Evolutionary conservation across 2,888 invertebrate species (phyloP).

Genomic region (Volucella inanis): DNA sequence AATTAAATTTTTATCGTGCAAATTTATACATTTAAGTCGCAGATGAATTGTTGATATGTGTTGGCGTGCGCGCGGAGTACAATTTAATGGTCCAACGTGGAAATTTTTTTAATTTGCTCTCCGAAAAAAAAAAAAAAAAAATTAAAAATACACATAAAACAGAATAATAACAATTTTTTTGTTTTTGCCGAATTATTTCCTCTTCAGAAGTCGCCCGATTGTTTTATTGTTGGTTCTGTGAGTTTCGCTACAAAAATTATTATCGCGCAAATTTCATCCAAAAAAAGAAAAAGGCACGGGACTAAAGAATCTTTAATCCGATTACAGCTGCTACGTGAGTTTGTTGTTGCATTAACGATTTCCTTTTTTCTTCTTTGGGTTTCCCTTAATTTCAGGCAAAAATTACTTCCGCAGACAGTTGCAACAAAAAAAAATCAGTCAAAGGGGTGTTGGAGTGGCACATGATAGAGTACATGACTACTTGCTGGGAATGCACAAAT

Average conservation of each 20-base stretch:
- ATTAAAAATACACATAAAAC: neutral
- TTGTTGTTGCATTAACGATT: constrained; percentile 60
- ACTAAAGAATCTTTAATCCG: constrained; percentile 67
- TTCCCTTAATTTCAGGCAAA: constrained; percentile 61
- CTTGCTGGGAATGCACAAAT: no score
- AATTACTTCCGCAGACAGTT: constrained; percentile 54
- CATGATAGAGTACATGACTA: neutral
- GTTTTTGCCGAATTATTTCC: constrained; percentile 27
- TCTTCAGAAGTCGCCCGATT: constrained; percentile 29
- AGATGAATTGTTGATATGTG: constrained; percentile 12
- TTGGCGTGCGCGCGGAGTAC: neutral
- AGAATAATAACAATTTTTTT: neutral
- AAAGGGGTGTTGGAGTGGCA: constrained; percentile 12
- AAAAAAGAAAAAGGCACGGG: constrained; percentile 8
- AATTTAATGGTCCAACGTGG: constrained; percentile 12
- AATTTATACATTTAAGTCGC: constrained; percentile 61
- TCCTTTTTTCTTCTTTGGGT: constrained; percentile 29
- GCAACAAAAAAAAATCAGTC: no score
- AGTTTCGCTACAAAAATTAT: constrained; percentile 1
- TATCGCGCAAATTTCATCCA: constrained; percentile 10
- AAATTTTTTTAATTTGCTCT: constrained; percentile 13
- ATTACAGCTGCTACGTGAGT: constrained; percentile 59
- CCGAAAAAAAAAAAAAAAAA: neutral
- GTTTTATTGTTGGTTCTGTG: neutral
- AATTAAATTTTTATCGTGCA: constrained; percentile 67